Percentiles rank a stretch among this genome's conserved stretches.
These are phyloP conservation scores for Cepaea hortensis DNA, from an alignment of 2,888 invertebrate genomes.

Conservation along the genomic window DNA sequence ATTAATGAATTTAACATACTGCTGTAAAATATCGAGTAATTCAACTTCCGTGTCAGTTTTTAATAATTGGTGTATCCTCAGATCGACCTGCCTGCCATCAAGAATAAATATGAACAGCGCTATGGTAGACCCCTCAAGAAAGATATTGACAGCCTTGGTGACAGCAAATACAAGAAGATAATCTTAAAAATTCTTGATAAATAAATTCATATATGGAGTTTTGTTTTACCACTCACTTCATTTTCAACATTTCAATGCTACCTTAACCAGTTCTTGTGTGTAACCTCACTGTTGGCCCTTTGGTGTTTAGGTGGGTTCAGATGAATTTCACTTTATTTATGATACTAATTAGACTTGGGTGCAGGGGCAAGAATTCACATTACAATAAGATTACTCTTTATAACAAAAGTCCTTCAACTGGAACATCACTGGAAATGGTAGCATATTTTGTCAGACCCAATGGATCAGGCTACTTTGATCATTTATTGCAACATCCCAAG, in stretches of 20 bases:
- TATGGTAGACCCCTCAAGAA: conserved; percentile 73
- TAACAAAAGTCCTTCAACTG: too few species aligned
- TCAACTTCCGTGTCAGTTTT: neutral
- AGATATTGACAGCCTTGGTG: conserved; percentile 71
- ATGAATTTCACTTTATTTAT: too few species aligned
- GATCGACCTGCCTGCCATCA: conserved; percentile 76
- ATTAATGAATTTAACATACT: neutral
- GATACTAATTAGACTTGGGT: too few species aligned
- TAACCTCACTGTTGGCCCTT: too few species aligned
- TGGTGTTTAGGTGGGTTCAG: too few species aligned
- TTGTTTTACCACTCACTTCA: neutral
- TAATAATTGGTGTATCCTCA: conserved; percentile 53
- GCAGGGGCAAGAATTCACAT: too few species aligned
- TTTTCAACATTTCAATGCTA: neutral
- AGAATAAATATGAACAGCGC: conserved; percentile 71
- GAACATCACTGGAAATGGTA: too few species aligned
- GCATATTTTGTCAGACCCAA: too few species aligned
- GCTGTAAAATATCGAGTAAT: neutral
- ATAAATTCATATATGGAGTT: neutral
- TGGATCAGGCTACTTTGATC: too few species aligned
- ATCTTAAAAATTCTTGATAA: conserved; percentile 68
- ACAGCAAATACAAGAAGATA: conserved; percentile 73
- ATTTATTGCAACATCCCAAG: too few species aligned
- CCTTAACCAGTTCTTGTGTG: too few species aligned
- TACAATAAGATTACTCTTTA: too few species aligned